Conservation (phyloP, 1,140 invertebrate species). For the Zeugodacus cucurbitae region DNA sequence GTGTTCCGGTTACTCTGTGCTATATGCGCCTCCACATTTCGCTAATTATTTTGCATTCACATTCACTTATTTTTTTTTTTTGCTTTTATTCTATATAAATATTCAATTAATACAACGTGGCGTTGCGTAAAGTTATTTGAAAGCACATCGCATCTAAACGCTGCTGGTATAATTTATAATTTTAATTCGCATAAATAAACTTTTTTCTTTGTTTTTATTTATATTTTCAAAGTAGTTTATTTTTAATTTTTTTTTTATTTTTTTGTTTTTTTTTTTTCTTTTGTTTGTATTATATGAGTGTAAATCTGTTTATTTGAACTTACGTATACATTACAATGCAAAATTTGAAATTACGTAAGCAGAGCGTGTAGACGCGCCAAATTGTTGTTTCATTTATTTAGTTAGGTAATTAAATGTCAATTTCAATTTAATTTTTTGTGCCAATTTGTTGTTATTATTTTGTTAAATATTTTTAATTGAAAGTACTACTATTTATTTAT, state of each 20-base stretch:
- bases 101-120: slow-evolving; percentile 17
- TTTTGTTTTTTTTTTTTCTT: not conserved
- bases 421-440: not conserved
- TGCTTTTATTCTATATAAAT: not conserved
- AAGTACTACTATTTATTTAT: too few species aligned
- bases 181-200: not conserved
- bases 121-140: slow-evolving; percentile 26
- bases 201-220: too few species aligned
- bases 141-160: slow-evolving; percentile 28
- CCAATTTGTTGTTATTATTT: not conserved
- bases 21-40: not conserved
- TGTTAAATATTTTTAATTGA: not conserved
- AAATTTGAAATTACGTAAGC: not conserved
- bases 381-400: not conserved
- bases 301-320: not conserved
- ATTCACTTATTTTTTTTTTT: not conserved
- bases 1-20: not conserved
- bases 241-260: not conserved
- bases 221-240: not conserved
- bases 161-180: slow-evolving; percentile 21
- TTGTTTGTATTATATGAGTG: not conserved
- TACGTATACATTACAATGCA: not conserved
- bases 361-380: not conserved
- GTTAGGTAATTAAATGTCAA: not conserved
- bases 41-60: not conserved